Percentiles rank a stretch among this genome's conserved stretches.
These are phyloP conservation scores for Ctenomys sociabilis DNA, from an alignment of 2,113 vertebrate genomes.

Conservation along the genomic window DNA sequence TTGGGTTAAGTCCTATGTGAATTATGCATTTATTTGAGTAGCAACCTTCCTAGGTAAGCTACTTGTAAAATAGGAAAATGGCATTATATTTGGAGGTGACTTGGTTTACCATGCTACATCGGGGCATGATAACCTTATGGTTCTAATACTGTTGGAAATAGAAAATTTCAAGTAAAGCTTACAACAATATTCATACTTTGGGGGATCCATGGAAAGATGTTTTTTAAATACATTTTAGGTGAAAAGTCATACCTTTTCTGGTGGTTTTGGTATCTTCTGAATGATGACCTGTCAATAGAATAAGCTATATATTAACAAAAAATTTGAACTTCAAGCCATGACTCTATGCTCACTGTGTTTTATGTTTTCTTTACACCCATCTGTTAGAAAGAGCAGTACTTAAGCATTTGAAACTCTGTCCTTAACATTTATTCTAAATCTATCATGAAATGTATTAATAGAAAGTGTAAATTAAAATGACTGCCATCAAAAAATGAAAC, in stretches of 20 bases:
- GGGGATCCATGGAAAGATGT: too few relatives aligned
- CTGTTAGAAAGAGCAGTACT: background rate
- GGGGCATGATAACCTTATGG: accelerated
- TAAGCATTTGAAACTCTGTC: background rate
- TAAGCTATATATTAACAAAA: background rate
- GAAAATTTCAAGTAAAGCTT: background rate
- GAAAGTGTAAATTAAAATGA: background rate
- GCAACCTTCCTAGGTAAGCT: background rate
- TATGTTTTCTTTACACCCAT: background rate
- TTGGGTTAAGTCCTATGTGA: background rate
- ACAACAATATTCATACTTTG: background rate
- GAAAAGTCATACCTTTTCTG: background rate
- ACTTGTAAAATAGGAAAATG: background rate
- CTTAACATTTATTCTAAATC: background rate
- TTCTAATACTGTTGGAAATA: background rate
- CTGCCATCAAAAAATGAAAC: background rate
- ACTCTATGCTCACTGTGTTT: background rate
- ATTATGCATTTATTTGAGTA: background rate
- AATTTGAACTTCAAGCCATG: background rate
- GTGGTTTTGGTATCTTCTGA: background rate
- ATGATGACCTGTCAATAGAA: background rate
- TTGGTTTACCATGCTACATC: background rate
- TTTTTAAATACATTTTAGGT: background rate
- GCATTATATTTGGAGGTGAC: background rate
- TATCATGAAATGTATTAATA: background rate